Base-by-base conservation (phyloP, 37 sponge, comb jelly and placozoan genomes). In the Halichondria panicea region DNA sequence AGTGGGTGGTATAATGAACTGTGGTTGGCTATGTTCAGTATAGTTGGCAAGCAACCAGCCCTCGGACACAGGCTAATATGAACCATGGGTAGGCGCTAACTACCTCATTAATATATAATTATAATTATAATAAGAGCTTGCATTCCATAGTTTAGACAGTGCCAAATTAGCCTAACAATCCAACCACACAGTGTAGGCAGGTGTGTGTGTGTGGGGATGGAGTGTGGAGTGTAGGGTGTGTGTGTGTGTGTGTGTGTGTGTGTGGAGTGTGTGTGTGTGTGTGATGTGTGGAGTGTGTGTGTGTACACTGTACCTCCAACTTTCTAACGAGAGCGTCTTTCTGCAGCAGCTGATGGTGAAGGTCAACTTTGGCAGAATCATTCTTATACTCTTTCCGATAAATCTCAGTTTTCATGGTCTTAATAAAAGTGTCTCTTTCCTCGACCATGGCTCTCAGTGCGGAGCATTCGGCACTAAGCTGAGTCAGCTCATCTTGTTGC, bases 351-450 rank as follows among this genome's bases (percentile, higher is more conserved):
- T 66, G 72, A 9, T 45, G 43, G 22, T 77, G 67, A 34, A 77
- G 39, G 3, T 81, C 78, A 19, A 81, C 79, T 52, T 71, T 66
- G 43, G 83, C 64, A 6, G 89, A 84, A 43, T 89, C 89, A 28
- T 73, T 83, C 42, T 68, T 67, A 54, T 89, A 89, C 30, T 89
- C 89, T 31, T 82, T 73, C 19, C 89, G 73, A 52, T 82, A 89
- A 21, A 89, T 83, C 70, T 89, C 89, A 21, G 70, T 57, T 71
- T 89, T 89, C 71, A 89, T 65, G 3, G 79, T 60, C 19, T 74
- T 78, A 25, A 89, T 79, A 35, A 83, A 74, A 15, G 73, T 48
- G 31, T 83, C 72, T 59, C 79, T 78, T 66, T 83, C 89, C 68
- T 77, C 75, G 19, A 83, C 80, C 75, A 75, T 78, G 48, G 43